Evolutionary conservation across 2,888 invertebrate genomes (phyloP).

Genomic region (Laspeyria flexula): DNA sequence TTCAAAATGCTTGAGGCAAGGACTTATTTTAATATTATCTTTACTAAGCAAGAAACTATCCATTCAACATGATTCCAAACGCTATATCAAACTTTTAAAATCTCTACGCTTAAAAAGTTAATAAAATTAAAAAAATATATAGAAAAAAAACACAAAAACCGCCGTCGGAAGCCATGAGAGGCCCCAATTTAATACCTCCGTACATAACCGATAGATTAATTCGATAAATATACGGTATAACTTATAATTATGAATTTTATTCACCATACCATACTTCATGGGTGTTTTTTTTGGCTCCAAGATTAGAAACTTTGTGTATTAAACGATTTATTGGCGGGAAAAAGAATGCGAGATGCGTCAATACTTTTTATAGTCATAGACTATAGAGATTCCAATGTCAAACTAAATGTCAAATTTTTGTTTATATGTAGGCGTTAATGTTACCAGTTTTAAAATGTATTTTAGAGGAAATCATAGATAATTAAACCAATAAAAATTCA

Average conservation of each 20-base stretch:
- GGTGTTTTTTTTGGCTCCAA: slow-evolving; percentile 26
- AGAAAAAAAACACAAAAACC: slow-evolving; percentile 26
- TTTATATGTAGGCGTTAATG: too few relatives aligned
- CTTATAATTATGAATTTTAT: slow-evolving; percentile 72
- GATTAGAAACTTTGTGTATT: slow-evolving; percentile 34
- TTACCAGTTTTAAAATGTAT: too few relatives aligned
- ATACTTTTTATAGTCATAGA: not conserved
- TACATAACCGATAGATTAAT: slow-evolving; percentile 71
- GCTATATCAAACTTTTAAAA: slow-evolving; percentile 22
- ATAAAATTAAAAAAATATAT: too few relatives aligned
- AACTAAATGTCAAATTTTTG: too few relatives aligned
- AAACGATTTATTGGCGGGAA: slow-evolving; percentile 19
- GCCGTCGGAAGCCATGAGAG: slow-evolving; percentile 56
- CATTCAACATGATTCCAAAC: slow-evolving; percentile 6
- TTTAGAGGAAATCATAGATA: too few relatives aligned
- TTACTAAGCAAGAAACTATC: not conserved
- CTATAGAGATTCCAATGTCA: too few relatives aligned
- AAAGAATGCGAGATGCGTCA: slow-evolving; percentile 8
- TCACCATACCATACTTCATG: slow-evolving; percentile 53
- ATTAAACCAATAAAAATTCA: too few relatives aligned
- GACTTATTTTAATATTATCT: slow-evolving; percentile 4
- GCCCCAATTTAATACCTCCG: slow-evolving; percentile 43
- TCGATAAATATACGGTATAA: slow-evolving; percentile 69
- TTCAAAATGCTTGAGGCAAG: slow-evolving; percentile 16
- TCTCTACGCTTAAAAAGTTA: slow-evolving; percentile 16